Base-by-base conservation (phyloP, 2,888 invertebrate species). In the Balanococcus diminutus region DNA sequence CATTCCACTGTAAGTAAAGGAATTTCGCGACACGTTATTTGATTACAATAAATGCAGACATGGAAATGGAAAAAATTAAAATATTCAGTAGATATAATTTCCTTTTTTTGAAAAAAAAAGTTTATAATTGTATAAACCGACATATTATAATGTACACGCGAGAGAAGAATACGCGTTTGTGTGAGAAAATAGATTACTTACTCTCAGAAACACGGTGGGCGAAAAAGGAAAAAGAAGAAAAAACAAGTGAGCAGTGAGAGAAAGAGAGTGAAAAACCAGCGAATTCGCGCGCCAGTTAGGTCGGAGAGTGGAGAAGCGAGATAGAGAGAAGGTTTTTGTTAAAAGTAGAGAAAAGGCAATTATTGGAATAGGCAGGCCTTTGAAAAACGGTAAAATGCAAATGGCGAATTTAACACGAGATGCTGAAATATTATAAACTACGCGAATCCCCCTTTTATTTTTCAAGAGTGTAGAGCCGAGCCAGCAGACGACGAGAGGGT, bases 371-470 rank as follows among this genome's bases (percentile, higher is more conserved):
- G 75, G 75, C 75, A 32, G 75, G 32, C 75, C 22, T 79, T 79
- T 79, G 75, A 79, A 79, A 79, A 36, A 79, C 75, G 75, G 75
- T 79, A 79, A 79, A 79, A 79, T 79, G 75, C 75, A 79, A 79
- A 79, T 79, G 75, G 75, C 75, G 75, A 79, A 36, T 79, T 79
- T 79, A 79, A 79, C 75, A 79, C 36, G 75, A 36, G 75, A 32
- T 36, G 75, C 75, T 79, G 75, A 36, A 79, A 79, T 79, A 79
- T 79, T 79, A 79, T 79, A 79, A 79, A 79, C 32, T 79, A 79
- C 75, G 75, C 75, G 75, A 79, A 79, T 79, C 75, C 75, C 75
- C 75, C 32, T 79, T 79, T 79, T 19, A 79, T 67, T 67, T 67
- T 67, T 28, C 28, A 67, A 67, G 67, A 67, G 67, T 16, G 86